Evolutionary conservation across 2,797 vertebrate species (phyloP), one percentile per base, ranked within the genome.

Genomic region (Pseudochaenichthys georgianus): DNA sequence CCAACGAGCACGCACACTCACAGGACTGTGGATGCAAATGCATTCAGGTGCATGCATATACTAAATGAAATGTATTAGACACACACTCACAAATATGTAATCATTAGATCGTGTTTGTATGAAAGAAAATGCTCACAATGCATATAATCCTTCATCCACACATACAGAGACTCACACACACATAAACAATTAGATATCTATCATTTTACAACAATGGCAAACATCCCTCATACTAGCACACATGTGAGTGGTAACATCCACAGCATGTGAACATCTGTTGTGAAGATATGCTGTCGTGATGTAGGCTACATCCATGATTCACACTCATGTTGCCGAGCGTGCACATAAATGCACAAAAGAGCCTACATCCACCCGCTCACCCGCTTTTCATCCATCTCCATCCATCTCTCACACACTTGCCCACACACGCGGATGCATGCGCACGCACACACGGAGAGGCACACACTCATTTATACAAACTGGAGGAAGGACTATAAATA

Each of bases 401-500:
- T 85, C 67, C 64, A 67, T 89, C 70, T 81, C 73, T 72, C 72
- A 71, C 78, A 77, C 80, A 67, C 70, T 70, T 67, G 72, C 85
- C 67, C 87, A 86, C 90, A 87, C 86, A 84, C 80, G 71, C 10
- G 54, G 28, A 55, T 6, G 10, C 60, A 53, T 13, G 6, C 70
- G 21, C 75, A 42, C 45, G 46, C 69, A 54, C 63, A 41, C 69
- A 54, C 63, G 54, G 65, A 61, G 62, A 34, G 19, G 15, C 75
- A 63, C 86, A 79, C 85, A 78, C 79, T 77, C 85, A 78, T 88
- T 88, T 89, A 88, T 85, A 90, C 87, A 87, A 88, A 89, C 87
- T 87, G 81, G 86, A 87, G 82, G 68, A 86, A 89, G 86, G 86
- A 86, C 92, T 94, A 94, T 94, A 94, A 95, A 94, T 94, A 95